These are phyloP conservation scores for Alitta virens DNA, from an alignment of 2,888 invertebrate genomes.

Conservation along the genomic window DNA sequence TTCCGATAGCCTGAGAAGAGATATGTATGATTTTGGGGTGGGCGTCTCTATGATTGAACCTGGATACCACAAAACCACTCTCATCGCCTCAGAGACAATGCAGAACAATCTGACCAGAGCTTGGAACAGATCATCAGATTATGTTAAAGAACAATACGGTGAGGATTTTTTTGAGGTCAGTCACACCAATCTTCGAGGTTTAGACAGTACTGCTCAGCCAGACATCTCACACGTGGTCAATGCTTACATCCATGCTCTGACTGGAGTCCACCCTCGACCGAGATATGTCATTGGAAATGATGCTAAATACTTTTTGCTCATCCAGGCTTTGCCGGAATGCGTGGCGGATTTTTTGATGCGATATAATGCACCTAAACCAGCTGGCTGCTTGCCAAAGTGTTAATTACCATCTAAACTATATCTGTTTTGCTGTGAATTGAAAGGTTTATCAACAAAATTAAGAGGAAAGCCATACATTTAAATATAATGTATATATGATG, in stretches of 20 bases:
- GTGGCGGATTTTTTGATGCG: too few relatives aligned
- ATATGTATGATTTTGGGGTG: slow-evolving; percentile 21
- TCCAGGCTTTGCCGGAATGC: too few relatives aligned
- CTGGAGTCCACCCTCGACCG: neutral
- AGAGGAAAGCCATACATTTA: too few relatives aligned
- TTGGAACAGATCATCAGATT: slow-evolving; percentile 34
- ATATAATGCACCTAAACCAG: too few relatives aligned
- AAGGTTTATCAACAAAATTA: too few relatives aligned
- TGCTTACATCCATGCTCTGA: neutral
- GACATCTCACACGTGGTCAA: neutral
- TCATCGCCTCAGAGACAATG: slow-evolving; percentile 21
- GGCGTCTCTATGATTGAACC: slow-evolving; percentile 33
- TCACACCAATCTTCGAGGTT: neutral
- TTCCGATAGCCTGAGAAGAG: slow-evolving; percentile 34
- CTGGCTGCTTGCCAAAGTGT: too few relatives aligned
- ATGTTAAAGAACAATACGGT: slow-evolving; percentile 45
- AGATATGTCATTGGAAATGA: neutral
- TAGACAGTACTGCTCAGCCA: too few relatives aligned
- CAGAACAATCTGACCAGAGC: slow-evolving; percentile 30
- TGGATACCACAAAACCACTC: slow-evolving; percentile 32
- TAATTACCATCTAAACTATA: too few relatives aligned
- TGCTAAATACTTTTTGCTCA: neutral
- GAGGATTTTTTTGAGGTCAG: slow-evolving; percentile 18
- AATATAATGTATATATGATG: too few relatives aligned
- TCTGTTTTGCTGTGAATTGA: too few relatives aligned